These are phyloP conservation scores for Brachyalestes nurse DNA, from an alignment of 2,797 vertebrate genomes.

Conservation along the genomic window DNA sequence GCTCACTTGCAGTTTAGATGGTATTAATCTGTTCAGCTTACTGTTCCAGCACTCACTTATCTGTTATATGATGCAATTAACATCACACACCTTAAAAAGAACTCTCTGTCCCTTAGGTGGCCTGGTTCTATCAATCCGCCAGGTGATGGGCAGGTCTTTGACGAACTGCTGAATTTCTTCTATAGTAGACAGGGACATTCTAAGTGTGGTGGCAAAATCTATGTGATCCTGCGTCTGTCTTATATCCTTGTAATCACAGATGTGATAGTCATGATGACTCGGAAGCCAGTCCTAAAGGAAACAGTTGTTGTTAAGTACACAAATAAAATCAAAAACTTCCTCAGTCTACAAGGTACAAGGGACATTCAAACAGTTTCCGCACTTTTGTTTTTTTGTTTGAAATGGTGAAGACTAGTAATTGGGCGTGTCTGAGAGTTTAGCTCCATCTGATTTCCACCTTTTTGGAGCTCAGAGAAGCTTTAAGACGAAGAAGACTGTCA, in stretches of 20 bases:
- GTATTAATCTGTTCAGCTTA: not conserved
- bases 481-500: no score
- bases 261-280: conserved; percentile 40
- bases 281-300: conserved; percentile 37
- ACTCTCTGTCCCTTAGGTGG: conserved; percentile 45
- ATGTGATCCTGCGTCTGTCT: conserved; percentile 43
- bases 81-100: conserved; percentile 36
- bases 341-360: not conserved
- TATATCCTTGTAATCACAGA: conserved; percentile 46
- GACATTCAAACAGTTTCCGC: no score
- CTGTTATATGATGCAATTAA: not conserved
- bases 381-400: no score
- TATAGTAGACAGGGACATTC: conserved; percentile 40
- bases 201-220: conserved; percentile 37
- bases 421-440: no score
- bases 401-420: no score
- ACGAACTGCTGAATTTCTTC: conserved; percentile 45
- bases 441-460: no score
- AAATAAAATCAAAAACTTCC: not conserved
- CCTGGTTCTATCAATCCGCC: conserved; percentile 46
- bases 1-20: not conserved
- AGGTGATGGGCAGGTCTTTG: conserved; percentile 37
- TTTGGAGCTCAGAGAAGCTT: no score
- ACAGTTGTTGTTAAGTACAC: not conserved
- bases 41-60: not conserved